phyloP scores from a whole-genome alignment of 2,113 vertebrate genomes.

The Motacilla alba region DNA sequence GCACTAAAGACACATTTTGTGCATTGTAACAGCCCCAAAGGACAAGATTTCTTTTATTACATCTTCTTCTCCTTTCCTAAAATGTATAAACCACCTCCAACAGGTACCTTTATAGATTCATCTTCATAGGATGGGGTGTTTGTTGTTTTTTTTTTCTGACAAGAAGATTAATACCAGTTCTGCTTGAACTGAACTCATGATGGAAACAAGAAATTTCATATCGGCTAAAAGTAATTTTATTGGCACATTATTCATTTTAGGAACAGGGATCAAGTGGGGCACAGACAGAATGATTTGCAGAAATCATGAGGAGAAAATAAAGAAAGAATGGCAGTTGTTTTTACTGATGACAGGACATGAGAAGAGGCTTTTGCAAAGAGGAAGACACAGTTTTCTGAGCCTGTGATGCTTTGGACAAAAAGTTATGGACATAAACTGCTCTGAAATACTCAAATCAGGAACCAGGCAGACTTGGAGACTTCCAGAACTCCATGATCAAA shows the following conservation, averaged over 20 bases:
- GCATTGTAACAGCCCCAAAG: neutral
- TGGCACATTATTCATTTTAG: neutral
- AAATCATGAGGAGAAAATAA: neutral
- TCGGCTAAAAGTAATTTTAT: neutral
- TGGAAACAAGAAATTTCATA: neutral
- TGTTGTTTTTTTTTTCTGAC: neutral
- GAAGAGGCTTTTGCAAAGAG: neutral
- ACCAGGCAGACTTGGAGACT: neutral
- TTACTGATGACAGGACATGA: neutral
- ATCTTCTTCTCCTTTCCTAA: neutral
- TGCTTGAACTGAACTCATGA: neutral
- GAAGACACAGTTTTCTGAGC: neutral
- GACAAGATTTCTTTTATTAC: neutral
- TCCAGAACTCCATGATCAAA: neutral
- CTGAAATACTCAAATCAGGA: neutral
- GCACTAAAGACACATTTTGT: neutral
- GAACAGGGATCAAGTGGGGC: neutral
- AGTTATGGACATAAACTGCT: neutral
- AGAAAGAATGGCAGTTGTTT: neutral
- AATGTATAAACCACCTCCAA: neutral
- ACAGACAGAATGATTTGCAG: neutral
- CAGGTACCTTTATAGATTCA: neutral
- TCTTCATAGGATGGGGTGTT: rapidly evolving
- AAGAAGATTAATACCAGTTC: neutral
- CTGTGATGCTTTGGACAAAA: neutral